Evolutionary conservation across 2,797 vertebrate genomes (phyloP), one percentile per base, ranked within the genome.

Genomic region (Phataginus tetradactyla): DNA sequence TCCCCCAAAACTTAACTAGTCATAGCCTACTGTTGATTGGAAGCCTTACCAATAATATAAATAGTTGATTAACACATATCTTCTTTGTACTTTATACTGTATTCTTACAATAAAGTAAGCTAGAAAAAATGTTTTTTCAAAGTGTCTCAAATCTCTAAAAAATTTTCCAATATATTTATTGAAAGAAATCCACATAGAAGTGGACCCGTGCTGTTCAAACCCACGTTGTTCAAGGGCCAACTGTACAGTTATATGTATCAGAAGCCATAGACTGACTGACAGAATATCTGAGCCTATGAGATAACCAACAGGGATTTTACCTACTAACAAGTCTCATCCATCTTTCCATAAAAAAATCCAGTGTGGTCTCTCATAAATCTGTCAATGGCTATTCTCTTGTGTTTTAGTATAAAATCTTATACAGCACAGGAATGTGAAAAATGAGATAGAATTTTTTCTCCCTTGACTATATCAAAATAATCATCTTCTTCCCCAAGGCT

Each of bases 381-480:
- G 72, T 78, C 90, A 92, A 27, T 45, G 80, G 37, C 57, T 77
- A 53, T 55, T 18, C 42, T 32, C 71, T 85, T 90, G 78, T 66
- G 86, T 84, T 92, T 93, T 55, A 84, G 78, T 37, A 61, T 78
- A 49, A 95, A 80, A 85, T 81, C 64, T 84, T 78, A 90, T 25
- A 32, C 4, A 21, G 68, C 29, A 72, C 49, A 81, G 68, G 37
- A 92, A 63, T 84, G 72, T 87, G 86, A 92, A 93, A 87, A 93
- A 85, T 4, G n/a, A 93, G 72, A 59, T 37, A 5, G 13, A 29
- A 42, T 53, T 86, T 79, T 66, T 37, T 12, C 64, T 25, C 81
- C 71, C 29, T 55, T 51, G 51, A 90, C 92, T 91, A 18, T 88
- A 92, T 90, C 77, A 92, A 95, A 96, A 93, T 95, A 84, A 45